A percentile compares a stretch with the other conserved stretches of the same genome.
Evolutionary conservation across 2,797 vertebrate genomes (phyloP).

Genomic region (Acanthopagrus latus): DNA sequence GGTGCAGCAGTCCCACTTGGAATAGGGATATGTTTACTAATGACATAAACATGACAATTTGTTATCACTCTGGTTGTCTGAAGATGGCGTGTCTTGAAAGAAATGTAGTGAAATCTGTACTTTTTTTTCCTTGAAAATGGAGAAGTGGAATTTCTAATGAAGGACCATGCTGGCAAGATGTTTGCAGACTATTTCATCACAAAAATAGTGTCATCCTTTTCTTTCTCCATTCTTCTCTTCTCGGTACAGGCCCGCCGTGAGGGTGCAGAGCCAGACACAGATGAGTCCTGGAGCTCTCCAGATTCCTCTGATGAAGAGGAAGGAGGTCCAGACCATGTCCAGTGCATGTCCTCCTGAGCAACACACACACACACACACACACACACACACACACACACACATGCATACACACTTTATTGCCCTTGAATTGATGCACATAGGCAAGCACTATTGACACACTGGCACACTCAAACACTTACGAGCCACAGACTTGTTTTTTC

Average conservation of each 20-base stretch:
- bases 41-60: background rate
- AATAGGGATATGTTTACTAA: too few species aligned
- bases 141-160: background rate
- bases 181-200: background rate
- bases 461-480: conserved; percentile 77
- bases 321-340: conserved; percentile 93
- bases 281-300: conserved; percentile 93
- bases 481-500: conserved; percentile 54
- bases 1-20: too few species aligned
- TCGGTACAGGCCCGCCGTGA: conserved; percentile 77
- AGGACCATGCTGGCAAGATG: too few species aligned
- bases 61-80: background rate
- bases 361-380: conserved; percentile 32
- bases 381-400: conserved; percentile 28
- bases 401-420: conserved; percentile 68
- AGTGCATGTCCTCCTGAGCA: conserved; percentile 97
- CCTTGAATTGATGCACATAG: conserved; percentile 82
- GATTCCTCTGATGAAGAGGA: conserved; percentile 95
- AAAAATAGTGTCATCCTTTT: background rate
- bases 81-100: too few species aligned
- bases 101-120: background rate
- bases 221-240: background rate
- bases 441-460: conserved; percentile 82
- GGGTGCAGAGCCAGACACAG: conserved; percentile 90
- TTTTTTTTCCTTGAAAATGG: background rate